Evolutionary conservation across 2,888 invertebrate genomes (phyloP), one percentile per base, ranked within the genome.

Genomic region (Eupsilia transversa): DNA sequence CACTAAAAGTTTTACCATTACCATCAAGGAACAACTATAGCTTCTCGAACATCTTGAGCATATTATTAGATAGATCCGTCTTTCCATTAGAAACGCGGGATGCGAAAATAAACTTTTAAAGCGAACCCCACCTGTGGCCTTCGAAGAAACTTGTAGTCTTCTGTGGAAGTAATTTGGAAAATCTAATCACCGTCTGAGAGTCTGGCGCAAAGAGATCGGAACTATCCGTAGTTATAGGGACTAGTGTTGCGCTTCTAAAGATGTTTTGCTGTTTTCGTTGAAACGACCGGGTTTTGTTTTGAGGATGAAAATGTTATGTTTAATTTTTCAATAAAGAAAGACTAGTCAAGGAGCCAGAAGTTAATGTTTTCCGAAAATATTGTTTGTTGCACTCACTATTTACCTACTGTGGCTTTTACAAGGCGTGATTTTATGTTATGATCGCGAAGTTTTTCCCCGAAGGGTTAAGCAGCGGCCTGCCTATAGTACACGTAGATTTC

Each of bases 111-210:
- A 85, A 85, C 84, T 88, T 82, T 83, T 84, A 84, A 85, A 86
- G 69, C 75, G 65, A 73, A 83, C 84, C 85, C 83, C 82, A 89
- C 87, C 90, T 86, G 82, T 74, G 86, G 86, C 85, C 82, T 84
- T 83, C 80, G 49, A 46, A 59, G 80, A 80, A 88, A 89, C 88
- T 89, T 89, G 86, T 87, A 91, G 88, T 86, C 88, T 88, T 81
- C 80, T 76, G 80, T 76, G 86, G 79, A 87, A 88, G 90, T 90
- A 87, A 91, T 89, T 86, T 84, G 63, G 82, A 72, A 82, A 89
- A 92, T 90, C 87, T 91, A 90, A 92, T 92, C 91, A 92, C 88
- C 86, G 89, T 88, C 82, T 74, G 69, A 75, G 83, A 81, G 80
- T 27, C 83, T 79, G 67, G 73, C 77, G 81, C 78, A 82, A 80